Percentiles rank a stretch among this genome's conserved stretches.
Conservation (phyloP, 2,797 vertebrate species). For the Darevskia nairensis region DNA sequence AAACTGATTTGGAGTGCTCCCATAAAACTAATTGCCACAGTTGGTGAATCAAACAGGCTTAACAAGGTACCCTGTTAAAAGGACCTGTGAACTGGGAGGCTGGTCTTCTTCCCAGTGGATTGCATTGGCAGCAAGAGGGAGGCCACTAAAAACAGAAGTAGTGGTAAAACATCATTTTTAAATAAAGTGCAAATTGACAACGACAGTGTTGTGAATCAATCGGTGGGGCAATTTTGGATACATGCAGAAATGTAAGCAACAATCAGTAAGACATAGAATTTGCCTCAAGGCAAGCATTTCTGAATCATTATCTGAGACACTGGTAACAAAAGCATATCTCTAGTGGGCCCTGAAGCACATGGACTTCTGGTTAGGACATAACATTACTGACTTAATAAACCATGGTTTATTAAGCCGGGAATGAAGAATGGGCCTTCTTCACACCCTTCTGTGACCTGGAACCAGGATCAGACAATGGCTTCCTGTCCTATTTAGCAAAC, state of each 20-base stretch:
- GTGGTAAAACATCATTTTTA: neutral
- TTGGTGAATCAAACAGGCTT: conserved; percentile 6
- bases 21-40: conserved; percentile 38
- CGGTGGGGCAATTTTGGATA: neutral
- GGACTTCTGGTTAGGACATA: neutral
- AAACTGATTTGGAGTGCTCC: neutral
- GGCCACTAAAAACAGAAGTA: neutral
- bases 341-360: neutral
- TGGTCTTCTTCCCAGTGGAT: neutral
- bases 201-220: neutral
- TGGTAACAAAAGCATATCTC: neutral
- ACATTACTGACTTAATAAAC: neutral
- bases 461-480: neutral
- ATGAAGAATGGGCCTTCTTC: neutral
- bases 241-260: neutral
- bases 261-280: neutral
- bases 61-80: neutral
- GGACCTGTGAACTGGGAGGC: neutral
- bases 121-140: neutral
- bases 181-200: neutral
- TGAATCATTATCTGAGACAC: neutral
- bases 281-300: neutral
- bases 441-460: too few species aligned
- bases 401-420: neutral
- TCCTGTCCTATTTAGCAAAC: neutral